Base-by-base conservation (phyloP, 1,140 invertebrate species). In the Acyrthosiphon pisum region DNA sequence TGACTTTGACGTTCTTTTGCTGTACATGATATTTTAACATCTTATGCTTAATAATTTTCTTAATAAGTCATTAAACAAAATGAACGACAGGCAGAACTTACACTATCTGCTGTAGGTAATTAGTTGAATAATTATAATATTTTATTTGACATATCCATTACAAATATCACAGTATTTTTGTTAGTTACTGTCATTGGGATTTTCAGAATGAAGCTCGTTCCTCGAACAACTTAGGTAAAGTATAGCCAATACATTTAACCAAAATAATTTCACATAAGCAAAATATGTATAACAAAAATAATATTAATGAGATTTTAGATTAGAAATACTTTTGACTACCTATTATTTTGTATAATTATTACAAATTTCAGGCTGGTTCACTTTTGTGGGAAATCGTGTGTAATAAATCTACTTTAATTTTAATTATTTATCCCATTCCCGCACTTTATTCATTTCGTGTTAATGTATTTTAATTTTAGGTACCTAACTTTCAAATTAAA, bases 321-420 rank as follows among this genome's bases (percentile, higher is more conserved):
- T 48, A 88, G 20, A 88, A 88, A 88, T 53, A 88, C 20, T 88
- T 88, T 88, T 50, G 37, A 53, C 8, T 41, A 41, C 41, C 41
- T 48, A 20, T n/a, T 87, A 87, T 44, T 14, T 41, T 46, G 46
- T 23, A 30, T 86, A 86, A 18, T 44, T 84, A 30, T 84, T 48
- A 88, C 6, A 30, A 48, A 88, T 48, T n/a, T 44, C 6, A 56
- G 3, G 26, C 23, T 56, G 8, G 35, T 41, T 56, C 26, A 89
- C 22, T 89, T 89, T 89, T 56, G 88, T 9, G 35, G 23, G 4
- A 56, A 88, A 37, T 22, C 20, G 7, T 37, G n/a, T 37, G 6
- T 56, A 89, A 89, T 89, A 56, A 56, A 41, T 41, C 88, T 89
- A 56, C 50, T 41, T 41, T 56, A 89, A 89, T 89, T 89, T 89